These are phyloP conservation scores for Bicyclus anynana DNA, from an alignment of 1,140 invertebrate genomes.

Conservation along the genomic window DNA sequence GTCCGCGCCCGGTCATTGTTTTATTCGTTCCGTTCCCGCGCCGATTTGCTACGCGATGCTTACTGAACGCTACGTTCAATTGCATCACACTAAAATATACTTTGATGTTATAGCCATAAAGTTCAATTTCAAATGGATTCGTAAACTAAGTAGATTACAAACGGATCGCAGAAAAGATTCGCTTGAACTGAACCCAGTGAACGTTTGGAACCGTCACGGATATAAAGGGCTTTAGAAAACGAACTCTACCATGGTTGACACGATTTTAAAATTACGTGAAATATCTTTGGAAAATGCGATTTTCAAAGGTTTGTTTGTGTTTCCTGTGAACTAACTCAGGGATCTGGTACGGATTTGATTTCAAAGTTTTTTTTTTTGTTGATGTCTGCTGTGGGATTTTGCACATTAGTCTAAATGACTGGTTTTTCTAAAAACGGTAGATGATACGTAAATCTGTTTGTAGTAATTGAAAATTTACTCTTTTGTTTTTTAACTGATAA, in stretches of 20 bases:
- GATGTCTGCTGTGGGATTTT: too few relatives aligned
- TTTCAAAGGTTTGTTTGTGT: neutral
- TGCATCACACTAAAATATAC: slow-evolving; percentile 10
- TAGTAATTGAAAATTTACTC: too few relatives aligned
- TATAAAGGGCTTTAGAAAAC: neutral
- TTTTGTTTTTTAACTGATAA: too few relatives aligned
- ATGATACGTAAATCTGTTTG: too few relatives aligned
- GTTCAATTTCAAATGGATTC: slow-evolving; percentile 24
- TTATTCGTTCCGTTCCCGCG: slow-evolving; percentile 40
- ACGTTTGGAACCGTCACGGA: slow-evolving; percentile 23
- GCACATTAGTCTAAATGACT: too few relatives aligned
- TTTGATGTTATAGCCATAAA: neutral
- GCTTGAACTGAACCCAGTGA: slow-evolving; percentile 27
- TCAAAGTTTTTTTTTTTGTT: too few relatives aligned
- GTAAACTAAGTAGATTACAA: slow-evolving; percentile 3
- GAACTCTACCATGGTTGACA: slow-evolving; percentile 1
- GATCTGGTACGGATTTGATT: too few relatives aligned
- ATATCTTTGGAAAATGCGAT: neutral
- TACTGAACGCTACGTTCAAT: slow-evolving; percentile 24
- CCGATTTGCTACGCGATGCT: slow-evolving; percentile 34
- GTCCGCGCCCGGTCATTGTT: slow-evolving; percentile 35
- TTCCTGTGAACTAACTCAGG: neutral
- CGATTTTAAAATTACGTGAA: neutral
- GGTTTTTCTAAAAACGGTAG: too few relatives aligned
- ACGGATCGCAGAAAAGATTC: slow-evolving; percentile 25